Evolutionary conservation across 1,140 invertebrate species (phyloP).

Genomic region (Propsilocerus akamusi): DNA sequence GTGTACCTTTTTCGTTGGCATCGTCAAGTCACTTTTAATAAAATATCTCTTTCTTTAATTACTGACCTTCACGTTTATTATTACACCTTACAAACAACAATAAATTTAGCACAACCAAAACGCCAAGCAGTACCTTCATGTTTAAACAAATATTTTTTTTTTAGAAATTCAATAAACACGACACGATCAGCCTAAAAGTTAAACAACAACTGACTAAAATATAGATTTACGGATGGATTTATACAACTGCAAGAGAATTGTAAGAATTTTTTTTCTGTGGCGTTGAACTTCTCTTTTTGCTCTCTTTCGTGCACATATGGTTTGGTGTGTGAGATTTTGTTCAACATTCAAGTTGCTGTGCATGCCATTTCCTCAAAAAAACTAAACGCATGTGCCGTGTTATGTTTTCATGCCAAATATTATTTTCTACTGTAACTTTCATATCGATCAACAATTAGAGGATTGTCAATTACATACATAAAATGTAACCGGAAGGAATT

Average conservation of each 20-base stretch:
- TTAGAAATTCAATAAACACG: background rate
- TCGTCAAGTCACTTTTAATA: background rate
- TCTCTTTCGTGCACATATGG: no score
- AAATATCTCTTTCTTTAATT: background rate
- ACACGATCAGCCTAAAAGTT: background rate
- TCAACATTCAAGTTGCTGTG: no score
- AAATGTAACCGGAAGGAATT: no score
- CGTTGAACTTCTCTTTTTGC: no score
- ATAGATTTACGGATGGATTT: background rate
- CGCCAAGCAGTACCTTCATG: background rate
- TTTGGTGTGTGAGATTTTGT: no score
- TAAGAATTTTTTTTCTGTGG: no score
- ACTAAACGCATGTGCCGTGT: no score
- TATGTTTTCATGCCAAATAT: no score
- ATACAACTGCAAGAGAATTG: background rate
- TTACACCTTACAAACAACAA: background rate
- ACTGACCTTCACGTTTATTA: background rate
- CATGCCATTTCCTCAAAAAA: no score
- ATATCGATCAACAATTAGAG: no score
- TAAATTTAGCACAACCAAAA: background rate
- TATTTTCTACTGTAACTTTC: no score
- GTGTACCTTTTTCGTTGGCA: background rate
- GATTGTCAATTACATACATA: no score
- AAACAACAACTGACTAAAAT: background rate
- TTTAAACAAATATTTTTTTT: background rate